A percentile compares a stretch with the other conserved stretches of the same genome.
phyloP scores from a whole-genome alignment of 2,888 invertebrate species.

The Cheilosia pagana region DNA sequence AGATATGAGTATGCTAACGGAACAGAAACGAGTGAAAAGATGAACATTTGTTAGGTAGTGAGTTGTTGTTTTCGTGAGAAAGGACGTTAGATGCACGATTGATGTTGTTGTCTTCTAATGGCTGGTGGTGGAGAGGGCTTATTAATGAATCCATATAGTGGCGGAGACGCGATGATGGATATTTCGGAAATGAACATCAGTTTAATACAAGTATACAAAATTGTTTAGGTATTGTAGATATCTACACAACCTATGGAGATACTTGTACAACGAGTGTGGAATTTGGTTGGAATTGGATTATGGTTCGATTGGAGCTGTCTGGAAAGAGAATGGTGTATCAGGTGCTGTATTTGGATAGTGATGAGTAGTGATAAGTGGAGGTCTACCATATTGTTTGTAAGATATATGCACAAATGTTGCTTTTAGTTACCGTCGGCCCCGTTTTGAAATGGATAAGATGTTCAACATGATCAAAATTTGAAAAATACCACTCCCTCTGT shows the following conservation, averaged over 20 bases:
- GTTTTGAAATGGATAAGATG: too few relatives aligned
- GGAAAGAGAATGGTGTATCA: too few relatives aligned
- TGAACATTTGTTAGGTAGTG: conserved; percentile 4
- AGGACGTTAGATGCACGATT: conserved; percentile 64
- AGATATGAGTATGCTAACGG: conserved; percentile 42
- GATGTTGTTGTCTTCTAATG: conserved; percentile 67
- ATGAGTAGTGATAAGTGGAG: too few relatives aligned
- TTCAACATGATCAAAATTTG: too few relatives aligned
- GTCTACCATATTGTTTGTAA: too few relatives aligned
- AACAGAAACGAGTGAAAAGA: conserved; percentile 41
- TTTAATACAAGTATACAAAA: too few relatives aligned
- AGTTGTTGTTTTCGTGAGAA: conserved; percentile 48
- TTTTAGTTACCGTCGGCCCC: too few relatives aligned
- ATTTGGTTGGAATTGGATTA: not conserved
- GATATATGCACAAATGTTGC: too few relatives aligned
- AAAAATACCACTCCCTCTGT: too few relatives aligned
- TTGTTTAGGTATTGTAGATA: conserved; percentile 8
- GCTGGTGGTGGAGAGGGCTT: conserved; percentile 42
- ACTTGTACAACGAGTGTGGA: not conserved
- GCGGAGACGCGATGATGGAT: conserved; percentile 68
- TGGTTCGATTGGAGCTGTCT: not conserved
- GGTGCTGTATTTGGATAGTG: too few relatives aligned
- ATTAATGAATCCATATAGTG: conserved; percentile 67
- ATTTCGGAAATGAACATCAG: conserved; percentile 59
- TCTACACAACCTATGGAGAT: not conserved